These are phyloP conservation scores for Cactoblastis cactorum DNA, from an alignment of 2,888 invertebrate species.

Conservation along the genomic window DNA sequence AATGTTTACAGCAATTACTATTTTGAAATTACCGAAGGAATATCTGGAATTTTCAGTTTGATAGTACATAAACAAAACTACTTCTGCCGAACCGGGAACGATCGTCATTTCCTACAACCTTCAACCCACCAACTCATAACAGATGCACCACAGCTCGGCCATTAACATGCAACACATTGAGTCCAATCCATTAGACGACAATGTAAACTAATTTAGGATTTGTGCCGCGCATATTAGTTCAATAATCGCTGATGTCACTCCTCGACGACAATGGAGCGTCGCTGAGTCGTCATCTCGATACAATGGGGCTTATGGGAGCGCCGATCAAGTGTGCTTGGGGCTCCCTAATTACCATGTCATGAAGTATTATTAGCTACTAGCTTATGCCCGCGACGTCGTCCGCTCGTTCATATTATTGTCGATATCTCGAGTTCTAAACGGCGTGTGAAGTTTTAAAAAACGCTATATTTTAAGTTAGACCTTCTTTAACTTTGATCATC, in stretches of 20 bases:
- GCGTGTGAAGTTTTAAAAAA: too few relatives aligned
- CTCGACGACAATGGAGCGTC: conserved; percentile 20
- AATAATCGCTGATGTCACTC: conserved; percentile 49
- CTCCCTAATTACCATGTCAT: conserved; percentile 30
- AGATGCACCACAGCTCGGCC: neutral
- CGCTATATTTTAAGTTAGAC: too few relatives aligned
- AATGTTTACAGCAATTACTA: too few relatives aligned
- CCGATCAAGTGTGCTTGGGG: conserved; percentile 18
- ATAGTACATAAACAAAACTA: too few relatives aligned
- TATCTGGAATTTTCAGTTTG: too few relatives aligned
- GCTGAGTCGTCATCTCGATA: conserved; percentile 20
- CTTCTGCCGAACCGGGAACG: too few relatives aligned
- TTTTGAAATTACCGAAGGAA: too few relatives aligned
- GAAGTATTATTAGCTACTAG: conserved; percentile 9
- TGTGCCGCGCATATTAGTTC: conserved; percentile 32
- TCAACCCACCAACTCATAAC: neutral
- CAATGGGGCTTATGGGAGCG: conserved; percentile 27
- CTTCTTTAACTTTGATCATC: too few relatives aligned
- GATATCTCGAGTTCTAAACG: too few relatives aligned
- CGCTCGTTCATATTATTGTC: too few relatives aligned
- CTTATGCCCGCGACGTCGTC: too few relatives aligned
- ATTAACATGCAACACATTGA: neutral
- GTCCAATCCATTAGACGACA: conserved; percentile 9
- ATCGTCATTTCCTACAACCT: neutral
- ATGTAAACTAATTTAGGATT: conserved; percentile 21